phyloP scores from a whole-genome alignment of 35 echinoderm and acorn worm species.

The Strongylocentrotus purpuratus region DNA sequence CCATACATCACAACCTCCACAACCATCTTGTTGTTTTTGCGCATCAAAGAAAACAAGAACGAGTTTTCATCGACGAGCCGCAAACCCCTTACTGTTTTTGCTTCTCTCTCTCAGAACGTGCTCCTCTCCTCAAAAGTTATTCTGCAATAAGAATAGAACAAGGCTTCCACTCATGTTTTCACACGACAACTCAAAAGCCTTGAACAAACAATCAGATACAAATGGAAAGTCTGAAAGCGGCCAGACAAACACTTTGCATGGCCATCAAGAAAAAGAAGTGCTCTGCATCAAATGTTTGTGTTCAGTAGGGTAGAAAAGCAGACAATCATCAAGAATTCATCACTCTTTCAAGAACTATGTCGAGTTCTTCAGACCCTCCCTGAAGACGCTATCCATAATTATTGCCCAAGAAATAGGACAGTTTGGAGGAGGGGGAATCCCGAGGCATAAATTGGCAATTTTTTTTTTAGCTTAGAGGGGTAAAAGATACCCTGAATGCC shows the following conservation, averaged over 20 bases:
- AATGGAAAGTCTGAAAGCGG: not conserved
- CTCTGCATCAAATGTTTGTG: not conserved
- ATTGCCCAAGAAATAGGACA: not conserved
- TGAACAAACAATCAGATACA: not conserved
- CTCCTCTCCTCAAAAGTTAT: not conserved
- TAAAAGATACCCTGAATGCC: too few species aligned
- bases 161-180: not conserved
- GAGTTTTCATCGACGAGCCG: not conserved
- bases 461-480: too few species aligned
- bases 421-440: not conserved
- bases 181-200: not conserved
- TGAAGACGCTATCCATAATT: not conserved
- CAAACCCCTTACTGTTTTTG: not conserved
- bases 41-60: conserved; percentile 1
- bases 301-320: not conserved
- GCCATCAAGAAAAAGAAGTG: not conserved
- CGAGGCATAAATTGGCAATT: too few species aligned
- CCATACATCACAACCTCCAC: not conserved
- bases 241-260: not conserved
- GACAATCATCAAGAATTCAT: not conserved
- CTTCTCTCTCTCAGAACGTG: not conserved
- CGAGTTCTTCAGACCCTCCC: not conserved
- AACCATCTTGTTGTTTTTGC: not conserved
- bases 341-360: not conserved
- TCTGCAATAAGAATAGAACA: not conserved